A percentile compares a stretch with the other conserved stretches of the same genome.
phyloP scores from a whole-genome alignment of 2,797 vertebrate species.

The Cirrhinus molitorella region DNA sequence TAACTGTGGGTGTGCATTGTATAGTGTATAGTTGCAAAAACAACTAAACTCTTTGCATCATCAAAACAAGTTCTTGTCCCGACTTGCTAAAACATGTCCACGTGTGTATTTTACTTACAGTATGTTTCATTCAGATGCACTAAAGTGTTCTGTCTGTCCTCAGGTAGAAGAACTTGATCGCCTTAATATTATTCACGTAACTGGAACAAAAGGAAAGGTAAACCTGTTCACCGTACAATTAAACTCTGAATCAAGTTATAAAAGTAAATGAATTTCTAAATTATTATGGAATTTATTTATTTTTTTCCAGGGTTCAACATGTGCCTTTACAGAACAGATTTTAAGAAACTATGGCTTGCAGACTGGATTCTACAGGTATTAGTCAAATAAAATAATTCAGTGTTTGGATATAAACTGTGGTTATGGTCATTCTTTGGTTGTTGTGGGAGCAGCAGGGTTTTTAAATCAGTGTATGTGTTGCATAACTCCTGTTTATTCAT shows the following conservation, averaged over 20 bases:
- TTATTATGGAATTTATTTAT: not conserved
- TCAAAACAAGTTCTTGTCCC: not conserved
- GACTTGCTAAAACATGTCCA: not conserved
- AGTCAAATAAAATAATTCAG: not conserved
- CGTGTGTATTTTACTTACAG: not conserved
- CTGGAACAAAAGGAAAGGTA: conserved; percentile 98
- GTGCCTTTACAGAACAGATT: conserved; percentile 92
- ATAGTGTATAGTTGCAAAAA: no score
- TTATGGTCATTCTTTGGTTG: not conserved
- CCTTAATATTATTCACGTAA: conserved; percentile 94
- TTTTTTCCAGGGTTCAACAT: conserved; percentile 87
- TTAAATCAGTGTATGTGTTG: not conserved
- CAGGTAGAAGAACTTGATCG: conserved; percentile 90
- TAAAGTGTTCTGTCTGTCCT: conserved; percentile 7
- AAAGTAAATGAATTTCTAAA: not conserved
- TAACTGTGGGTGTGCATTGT: not conserved
- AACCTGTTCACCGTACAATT: conserved; percentile 46
- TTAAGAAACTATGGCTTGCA: conserved; percentile 90
- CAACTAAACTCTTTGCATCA: not conserved
- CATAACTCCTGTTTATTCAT: conserved; percentile 11
- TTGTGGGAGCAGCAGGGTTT: not conserved
- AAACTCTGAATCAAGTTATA: not conserved
- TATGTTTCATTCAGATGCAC: not conserved
- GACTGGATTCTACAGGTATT: conserved; percentile 95
- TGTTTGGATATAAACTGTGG: not conserved